Evolutionary conservation across 2,113 vertebrate genomes (phyloP).

Genomic region (Condylura cristata): DNA sequence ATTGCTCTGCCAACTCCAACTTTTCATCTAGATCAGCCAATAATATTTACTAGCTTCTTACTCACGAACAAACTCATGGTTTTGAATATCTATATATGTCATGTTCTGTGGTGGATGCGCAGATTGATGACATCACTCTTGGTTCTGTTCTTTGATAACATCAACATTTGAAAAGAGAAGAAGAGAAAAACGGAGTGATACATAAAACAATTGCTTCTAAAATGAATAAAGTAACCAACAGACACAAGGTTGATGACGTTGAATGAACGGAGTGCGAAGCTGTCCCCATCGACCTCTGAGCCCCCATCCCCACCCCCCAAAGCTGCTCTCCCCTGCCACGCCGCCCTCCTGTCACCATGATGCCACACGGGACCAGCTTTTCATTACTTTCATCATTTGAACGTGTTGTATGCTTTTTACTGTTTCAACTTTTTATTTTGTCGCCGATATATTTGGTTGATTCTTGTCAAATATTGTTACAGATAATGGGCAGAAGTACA

Average conservation of each 20-base stretch:
- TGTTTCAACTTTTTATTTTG: background rate
- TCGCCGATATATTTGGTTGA: background rate
- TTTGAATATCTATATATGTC: background rate
- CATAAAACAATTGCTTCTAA: background rate
- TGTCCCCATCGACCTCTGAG: accelerated
- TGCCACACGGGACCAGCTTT: background rate
- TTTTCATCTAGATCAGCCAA: background rate
- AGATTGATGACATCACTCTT: slow-evolving; percentile 13
- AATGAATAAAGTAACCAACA: background rate
- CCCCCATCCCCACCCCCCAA: background rate
- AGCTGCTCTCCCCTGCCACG: too few relatives aligned
- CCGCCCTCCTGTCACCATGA: background rate
- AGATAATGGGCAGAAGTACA: background rate
- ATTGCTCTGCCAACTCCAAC: background rate
- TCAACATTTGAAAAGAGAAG: slow-evolving; percentile 54
- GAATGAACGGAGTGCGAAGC: background rate
- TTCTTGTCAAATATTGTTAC: background rate
- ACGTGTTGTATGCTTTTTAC: background rate
- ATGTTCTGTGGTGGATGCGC: background rate
- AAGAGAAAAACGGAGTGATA: background rate
- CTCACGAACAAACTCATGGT: background rate
- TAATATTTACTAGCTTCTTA: background rate
- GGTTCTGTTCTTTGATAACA: background rate
- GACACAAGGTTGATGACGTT: background rate
- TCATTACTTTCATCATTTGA: background rate